Evolutionary conservation across 2,113 vertebrate genomes (phyloP).

Genomic region (Limanda limanda): DNA sequence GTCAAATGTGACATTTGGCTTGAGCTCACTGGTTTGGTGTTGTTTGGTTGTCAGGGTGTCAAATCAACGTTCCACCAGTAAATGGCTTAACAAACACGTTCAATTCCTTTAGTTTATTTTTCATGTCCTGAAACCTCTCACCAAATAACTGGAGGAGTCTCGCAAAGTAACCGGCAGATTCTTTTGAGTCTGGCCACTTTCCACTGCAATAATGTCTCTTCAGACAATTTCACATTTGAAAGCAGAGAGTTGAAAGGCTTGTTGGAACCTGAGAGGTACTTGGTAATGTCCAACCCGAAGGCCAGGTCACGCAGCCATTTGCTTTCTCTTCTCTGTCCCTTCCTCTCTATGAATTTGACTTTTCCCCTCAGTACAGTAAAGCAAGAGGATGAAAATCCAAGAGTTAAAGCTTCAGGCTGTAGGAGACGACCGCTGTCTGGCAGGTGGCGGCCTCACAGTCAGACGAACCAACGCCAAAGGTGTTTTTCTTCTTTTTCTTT

Average conservation of each 20-base stretch:
- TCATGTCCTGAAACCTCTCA: neutral
- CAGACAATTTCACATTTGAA: neutral
- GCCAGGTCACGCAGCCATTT: neutral
- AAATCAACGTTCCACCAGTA: neutral
- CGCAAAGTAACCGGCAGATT: too few species aligned
- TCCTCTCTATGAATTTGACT: neutral
- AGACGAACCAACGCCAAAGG: slow-evolving; percentile 13
- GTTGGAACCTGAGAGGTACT: neutral
- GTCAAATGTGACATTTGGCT: neutral
- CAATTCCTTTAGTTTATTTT: neutral
- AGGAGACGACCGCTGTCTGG: slow-evolving; percentile 28
- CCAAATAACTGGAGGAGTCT: too few species aligned
- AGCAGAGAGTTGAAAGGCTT: neutral
- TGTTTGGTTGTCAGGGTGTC: neutral
- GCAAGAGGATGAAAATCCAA: neutral
- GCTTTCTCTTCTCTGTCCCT: neutral
- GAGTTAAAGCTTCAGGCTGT: slow-evolving; percentile 8
- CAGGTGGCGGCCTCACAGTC: slow-evolving; percentile 1
- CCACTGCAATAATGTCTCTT: neutral
- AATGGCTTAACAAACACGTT: neutral
- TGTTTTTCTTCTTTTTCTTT: slow-evolving; percentile 20
- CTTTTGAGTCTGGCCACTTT: too few species aligned
- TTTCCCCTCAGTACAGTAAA: neutral
- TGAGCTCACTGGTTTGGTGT: neutral
- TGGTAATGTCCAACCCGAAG: neutral